Base-by-base conservation (phyloP, 1,140 invertebrate species). In the Bombus superbus region DNA sequence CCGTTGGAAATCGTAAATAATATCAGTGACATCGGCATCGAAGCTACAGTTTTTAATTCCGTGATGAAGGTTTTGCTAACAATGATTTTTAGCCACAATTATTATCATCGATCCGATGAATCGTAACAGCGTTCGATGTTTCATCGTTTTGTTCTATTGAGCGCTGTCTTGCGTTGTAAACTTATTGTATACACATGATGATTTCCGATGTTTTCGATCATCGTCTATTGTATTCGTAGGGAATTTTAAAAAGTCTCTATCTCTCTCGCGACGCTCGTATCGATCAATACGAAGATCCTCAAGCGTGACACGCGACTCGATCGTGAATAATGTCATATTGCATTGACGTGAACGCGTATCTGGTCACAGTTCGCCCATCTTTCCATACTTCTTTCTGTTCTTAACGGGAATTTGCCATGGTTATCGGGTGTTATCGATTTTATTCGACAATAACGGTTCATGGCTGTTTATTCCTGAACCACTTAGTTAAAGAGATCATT, bases 401-500 rank as follows among this genome's bases (percentile, higher is more conserved):
- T n/a, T 38, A 42, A 59, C 47, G 44, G 38, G 25, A 72, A 81
- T 59, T 59, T 2, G 68, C 38, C 78, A 71, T 71, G 47, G 35
- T 32, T 69, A 25, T 72, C 59, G 11, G 59, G 57, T 28, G 35
- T 64, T 28, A 18, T 22, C 57, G 66, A 74, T 35, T 66, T 32
- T 32, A 38, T 38, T 42, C 32, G 5, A 42, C 22, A 59, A 80
- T 62, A n/a, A 59, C 35, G n/a, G 35, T 64, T 44, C 57, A 25
- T 4, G 40, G 11, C 53, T 25, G 35, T 53, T 68, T 64, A 47
- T 85, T 81, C 25, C 28, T 81, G 68, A 77, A 28, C 71, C 81
- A n/a, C 6, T 74, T 87, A 42, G n/a, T 38, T 77, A 86, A 91
- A 92, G 94, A 94, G 93, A 95, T 94, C 93, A 93, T 93, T 94